Evolutionary conservation across 2,888 invertebrate genomes (phyloP).

Genomic region (Acronicta aceris): DNA sequence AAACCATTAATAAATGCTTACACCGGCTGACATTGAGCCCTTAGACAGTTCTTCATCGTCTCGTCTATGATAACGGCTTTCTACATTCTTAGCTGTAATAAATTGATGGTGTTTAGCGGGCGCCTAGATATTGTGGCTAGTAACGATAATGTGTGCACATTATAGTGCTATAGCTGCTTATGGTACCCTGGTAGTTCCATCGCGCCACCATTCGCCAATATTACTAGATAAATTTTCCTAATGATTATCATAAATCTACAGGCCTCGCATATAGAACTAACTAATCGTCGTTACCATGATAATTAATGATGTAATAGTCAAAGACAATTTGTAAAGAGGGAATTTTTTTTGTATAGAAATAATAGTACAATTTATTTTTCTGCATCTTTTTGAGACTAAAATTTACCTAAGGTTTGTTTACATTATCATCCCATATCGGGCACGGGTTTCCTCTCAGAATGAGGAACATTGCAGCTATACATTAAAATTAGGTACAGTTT

Average conservation of each 20-base stretch:
- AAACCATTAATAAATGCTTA: slow-evolving; percentile 3
- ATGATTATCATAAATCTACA: background rate
- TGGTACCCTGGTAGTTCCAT: slow-evolving; percentile 19
- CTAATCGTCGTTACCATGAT: slow-evolving; percentile 3
- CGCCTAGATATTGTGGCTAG: slow-evolving; percentile 35
- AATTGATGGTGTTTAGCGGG: slow-evolving; percentile 55
- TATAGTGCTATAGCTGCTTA: slow-evolving; percentile 23
- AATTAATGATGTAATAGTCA: background rate
- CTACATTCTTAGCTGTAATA: slow-evolving; percentile 58
- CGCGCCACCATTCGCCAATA: background rate
- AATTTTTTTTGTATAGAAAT: background rate
- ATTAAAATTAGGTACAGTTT: too few species aligned
- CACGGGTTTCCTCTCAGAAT: too few species aligned
- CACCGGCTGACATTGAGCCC: slow-evolving; percentile 28
- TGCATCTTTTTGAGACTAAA: background rate
- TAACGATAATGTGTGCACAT: slow-evolving; percentile 36
- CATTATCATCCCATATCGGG: background rate
- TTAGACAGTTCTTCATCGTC: slow-evolving; percentile 26
- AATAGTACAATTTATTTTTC: background rate
- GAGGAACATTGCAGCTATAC: too few species aligned
- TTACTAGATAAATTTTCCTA: background rate
- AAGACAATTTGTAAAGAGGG: background rate
- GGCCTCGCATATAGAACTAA: background rate
- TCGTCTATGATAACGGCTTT: slow-evolving; percentile 48
- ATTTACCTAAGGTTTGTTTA: background rate